A percentile compares a stretch with the other conserved stretches of the same genome.
These are phyloP conservation scores for Aphrocallistes beatrix DNA, from an alignment of 37 sponge, comb jelly and placozoan species.

Conservation along the genomic window DNA sequence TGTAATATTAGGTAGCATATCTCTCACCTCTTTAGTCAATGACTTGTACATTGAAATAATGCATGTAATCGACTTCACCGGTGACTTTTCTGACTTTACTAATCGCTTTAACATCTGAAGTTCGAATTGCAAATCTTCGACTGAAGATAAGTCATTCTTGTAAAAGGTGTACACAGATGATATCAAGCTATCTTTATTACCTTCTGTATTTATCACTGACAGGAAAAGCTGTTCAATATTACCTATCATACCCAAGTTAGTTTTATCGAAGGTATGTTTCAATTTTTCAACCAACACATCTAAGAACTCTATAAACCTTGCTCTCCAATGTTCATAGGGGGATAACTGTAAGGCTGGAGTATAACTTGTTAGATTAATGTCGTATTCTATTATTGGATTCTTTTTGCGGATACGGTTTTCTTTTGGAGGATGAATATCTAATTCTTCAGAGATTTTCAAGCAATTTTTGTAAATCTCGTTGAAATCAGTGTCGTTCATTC, in stretches of 20 bases:
- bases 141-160: slow-evolving; percentile 8
- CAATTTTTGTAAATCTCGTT: too few relatives aligned
- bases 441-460: too few relatives aligned
- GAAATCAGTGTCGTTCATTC: too few relatives aligned
- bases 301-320: slow-evolving; percentile 7
- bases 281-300: slow-evolving; percentile 18
- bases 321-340: background rate
- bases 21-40: background rate
- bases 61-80: background rate
- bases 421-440: too few relatives aligned
- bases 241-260: background rate
- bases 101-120: background rate
- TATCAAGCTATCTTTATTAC: background rate
- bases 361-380: background rate
- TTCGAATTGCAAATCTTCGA: slow-evolving; percentile 18
- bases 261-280: slow-evolving; percentile 11
- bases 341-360: background rate
- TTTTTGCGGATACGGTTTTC: too few relatives aligned
- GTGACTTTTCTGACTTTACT: background rate
- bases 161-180: background rate
- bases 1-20: slow-evolving; percentile 13
- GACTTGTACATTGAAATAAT: background rate
- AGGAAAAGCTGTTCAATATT: background rate
- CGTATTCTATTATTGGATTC: background rate
- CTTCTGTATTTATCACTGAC: background rate